Conservation (phyloP, 2,113 vertebrate species). For the Siniperca knerii region DNA sequence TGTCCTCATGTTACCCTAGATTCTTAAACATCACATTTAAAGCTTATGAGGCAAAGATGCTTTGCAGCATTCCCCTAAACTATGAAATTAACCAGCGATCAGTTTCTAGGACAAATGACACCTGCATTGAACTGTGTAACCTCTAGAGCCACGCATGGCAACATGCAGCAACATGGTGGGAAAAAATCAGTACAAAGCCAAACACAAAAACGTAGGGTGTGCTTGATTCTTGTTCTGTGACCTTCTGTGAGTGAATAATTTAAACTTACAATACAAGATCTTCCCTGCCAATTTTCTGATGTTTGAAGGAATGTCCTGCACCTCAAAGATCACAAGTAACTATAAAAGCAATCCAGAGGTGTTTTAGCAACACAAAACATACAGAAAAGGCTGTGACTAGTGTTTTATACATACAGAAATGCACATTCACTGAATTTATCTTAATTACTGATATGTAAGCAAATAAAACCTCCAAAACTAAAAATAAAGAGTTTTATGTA, state of each 20-base stretch:
- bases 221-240: not conserved
- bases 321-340: slow-evolving; percentile 6
- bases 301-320: not conserved
- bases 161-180: slow-evolving; percentile 10
- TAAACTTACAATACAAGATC: not conserved
- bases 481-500: not conserved
- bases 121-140: not conserved
- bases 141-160: slow-evolving; percentile 19
- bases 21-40: slow-evolving; percentile 39
- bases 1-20: slow-evolving; percentile 16
- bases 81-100: slow-evolving; percentile 24
- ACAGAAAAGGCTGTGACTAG: not conserved
- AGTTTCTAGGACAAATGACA: slow-evolving; percentile 33
- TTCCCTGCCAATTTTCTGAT: not conserved
- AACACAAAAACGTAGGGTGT: not conserved
- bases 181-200: not conserved
- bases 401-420: not conserved
- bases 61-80: slow-evolving; percentile 9
- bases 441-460: not conserved
- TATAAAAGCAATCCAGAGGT: slow-evolving; percentile 10
- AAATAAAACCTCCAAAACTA: not conserved
- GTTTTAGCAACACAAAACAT: slow-evolving; percentile 28
- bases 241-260: slow-evolving; percentile 19
- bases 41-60: slow-evolving; percentile 13
- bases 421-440: not conserved